Percentiles rank a stretch among this genome's conserved stretches.
Evolutionary conservation across 2,113 vertebrate genomes (phyloP).

Genomic region (Tretioscincus oriximinensis): DNA sequence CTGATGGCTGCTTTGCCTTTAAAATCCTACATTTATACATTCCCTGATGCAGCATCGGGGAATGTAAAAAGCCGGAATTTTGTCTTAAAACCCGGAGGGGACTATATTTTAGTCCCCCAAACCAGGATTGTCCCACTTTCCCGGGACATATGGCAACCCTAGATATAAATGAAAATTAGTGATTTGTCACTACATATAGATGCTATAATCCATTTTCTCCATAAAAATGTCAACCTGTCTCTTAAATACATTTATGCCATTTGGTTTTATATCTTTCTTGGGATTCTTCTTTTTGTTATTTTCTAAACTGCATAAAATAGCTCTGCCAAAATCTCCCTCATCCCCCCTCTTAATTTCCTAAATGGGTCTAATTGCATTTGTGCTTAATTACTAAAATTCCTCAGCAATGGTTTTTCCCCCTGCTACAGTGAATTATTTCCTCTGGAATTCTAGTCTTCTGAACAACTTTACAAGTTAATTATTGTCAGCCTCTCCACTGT

Average conservation of each 20-base stretch:
- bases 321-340: slow-evolving; percentile 18
- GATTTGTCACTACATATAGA: slow-evolving; percentile 65
- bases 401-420: neutral
- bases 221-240: slow-evolving; percentile 64
- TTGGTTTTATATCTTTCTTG: slow-evolving; percentile 63
- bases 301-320: slow-evolving; percentile 44
- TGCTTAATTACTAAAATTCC: neutral
- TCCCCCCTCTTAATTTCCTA: slow-evolving; percentile 38
- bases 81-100: no score
- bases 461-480: neutral
- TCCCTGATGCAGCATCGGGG: no score
- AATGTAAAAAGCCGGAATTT: no score
- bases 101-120: no score
- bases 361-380: slow-evolving; percentile 2
- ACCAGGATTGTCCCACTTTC: no score
- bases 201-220: slow-evolving; percentile 57
- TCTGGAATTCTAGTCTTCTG: neutral
- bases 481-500: neutral
- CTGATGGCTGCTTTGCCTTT: no score
- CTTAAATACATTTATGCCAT: slow-evolving; percentile 64
- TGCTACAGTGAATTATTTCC: neutral
- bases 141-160: no score
- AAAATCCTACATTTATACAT: no score
- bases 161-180: slow-evolving; percentile 33
- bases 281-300: slow-evolving; percentile 59